Evolutionary conservation across 2,888 invertebrate genomes (phyloP).

Genomic region (Papilio demoleus): DNA sequence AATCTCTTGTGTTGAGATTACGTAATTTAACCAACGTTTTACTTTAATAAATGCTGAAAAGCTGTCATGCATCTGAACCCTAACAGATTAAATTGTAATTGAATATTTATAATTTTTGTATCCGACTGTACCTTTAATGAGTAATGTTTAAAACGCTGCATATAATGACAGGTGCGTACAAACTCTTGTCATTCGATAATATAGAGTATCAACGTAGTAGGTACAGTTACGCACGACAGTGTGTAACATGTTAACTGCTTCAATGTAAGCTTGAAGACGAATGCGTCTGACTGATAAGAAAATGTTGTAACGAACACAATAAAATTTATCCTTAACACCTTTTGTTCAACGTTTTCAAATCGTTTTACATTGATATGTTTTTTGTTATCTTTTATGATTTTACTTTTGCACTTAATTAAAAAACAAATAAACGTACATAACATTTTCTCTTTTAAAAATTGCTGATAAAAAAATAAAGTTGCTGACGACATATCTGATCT

Average conservation of each 20-base stretch:
- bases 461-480: too few species aligned
- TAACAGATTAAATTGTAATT: too few species aligned
- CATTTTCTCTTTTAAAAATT: too few species aligned
- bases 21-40: too few species aligned
- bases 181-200: conserved; percentile 17
- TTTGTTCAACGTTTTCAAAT: too few species aligned
- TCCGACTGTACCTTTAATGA: conserved; percentile 3
- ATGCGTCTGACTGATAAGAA: not conserved
- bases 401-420: not conserved
- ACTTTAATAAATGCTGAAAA: too few species aligned
- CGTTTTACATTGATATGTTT: too few species aligned
- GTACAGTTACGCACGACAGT: not conserved
- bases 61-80: too few species aligned
- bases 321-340: conserved; percentile 7
- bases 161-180: conserved; percentile 20
- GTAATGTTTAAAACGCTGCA: conserved; percentile 4
- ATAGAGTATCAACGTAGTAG: not conserved
- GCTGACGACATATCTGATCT: too few species aligned
- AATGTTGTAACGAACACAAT: conserved; percentile 7
- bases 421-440: too few species aligned
- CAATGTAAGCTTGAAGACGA: conserved; percentile 3
- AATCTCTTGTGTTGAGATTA: too few species aligned
- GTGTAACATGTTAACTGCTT: conserved; percentile 6
- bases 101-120: too few species aligned
- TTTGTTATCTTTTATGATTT: not conserved